A percentile compares a stretch with the other conserved stretches of the same genome.
Conservation (phyloP, 2,888 invertebrate species). For the Cryptocheilus praepositus region DNA sequence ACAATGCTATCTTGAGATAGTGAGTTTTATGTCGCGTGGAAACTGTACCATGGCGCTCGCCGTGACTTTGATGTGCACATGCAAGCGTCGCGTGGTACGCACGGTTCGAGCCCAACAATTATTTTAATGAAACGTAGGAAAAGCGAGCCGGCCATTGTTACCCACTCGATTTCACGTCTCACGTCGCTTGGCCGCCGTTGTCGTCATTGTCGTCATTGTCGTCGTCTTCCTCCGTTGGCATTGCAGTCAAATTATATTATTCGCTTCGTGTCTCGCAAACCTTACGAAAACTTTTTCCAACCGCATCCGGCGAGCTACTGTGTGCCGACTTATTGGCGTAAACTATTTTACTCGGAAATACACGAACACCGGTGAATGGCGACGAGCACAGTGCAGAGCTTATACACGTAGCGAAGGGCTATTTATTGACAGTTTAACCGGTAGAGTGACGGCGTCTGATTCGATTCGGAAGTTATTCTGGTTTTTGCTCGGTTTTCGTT, state of each 20-base stretch:
- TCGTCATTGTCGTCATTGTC: neutral
- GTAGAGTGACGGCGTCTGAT: too few relatives aligned
- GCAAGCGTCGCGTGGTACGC: neutral
- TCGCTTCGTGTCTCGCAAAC: conserved; percentile 1
- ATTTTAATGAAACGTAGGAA: conserved; percentile 26
- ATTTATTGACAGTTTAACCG: too few relatives aligned
- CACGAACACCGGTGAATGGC: too few relatives aligned
- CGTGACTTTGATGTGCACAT: conserved; percentile 13
- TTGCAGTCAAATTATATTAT: neutral
- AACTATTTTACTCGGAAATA: too few relatives aligned
- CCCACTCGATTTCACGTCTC: conserved; percentile 16
- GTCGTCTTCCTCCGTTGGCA: too few relatives aligned
- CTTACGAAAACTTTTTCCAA: conserved; percentile 12
- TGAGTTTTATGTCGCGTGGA: conserved; percentile 38
- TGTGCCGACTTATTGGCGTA: too few relatives aligned
- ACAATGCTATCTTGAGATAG: conserved; percentile 2
- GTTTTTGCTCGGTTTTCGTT: too few relatives aligned
- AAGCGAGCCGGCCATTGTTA: conserved; percentile 17
- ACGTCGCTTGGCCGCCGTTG: neutral
- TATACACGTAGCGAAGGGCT: too few relatives aligned
- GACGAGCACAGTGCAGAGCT: too few relatives aligned
- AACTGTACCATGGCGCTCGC: conserved; percentile 45
- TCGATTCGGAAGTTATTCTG: too few relatives aligned
- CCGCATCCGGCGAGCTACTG: too few relatives aligned
- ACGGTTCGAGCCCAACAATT: conserved; percentile 10